Conservation (phyloP, 2,888 invertebrate genomes). For the Amorpha juglandis region DNA sequence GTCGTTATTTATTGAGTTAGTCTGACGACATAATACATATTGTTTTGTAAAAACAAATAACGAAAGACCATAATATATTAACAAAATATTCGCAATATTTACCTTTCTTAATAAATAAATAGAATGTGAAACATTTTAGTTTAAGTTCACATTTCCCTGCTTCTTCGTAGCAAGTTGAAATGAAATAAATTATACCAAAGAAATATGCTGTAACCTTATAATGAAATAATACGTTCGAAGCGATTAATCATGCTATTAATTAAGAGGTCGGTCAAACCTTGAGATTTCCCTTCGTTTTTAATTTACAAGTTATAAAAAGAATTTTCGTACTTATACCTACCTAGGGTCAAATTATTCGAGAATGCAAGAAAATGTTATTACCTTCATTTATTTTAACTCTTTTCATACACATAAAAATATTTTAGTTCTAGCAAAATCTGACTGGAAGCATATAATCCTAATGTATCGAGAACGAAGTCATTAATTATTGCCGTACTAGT, state of each 20-base stretch:
- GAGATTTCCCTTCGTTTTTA: not conserved
- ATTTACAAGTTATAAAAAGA: not conserved
- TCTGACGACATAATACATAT: not conserved
- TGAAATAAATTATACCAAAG: not conserved
- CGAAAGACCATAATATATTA: too few species aligned
- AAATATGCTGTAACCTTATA: not conserved
- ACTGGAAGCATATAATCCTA: not conserved
- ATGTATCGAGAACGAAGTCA: not conserved
- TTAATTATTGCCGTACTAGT: not conserved
- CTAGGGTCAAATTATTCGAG: not conserved
- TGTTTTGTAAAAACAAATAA: too few species aligned
- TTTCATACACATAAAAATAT: too few species aligned
- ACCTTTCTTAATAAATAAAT: too few species aligned
- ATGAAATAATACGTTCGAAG: not conserved
- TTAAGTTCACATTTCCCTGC: not conserved
- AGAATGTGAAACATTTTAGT: not conserved
- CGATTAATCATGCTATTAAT: slow-evolving; percentile 4
- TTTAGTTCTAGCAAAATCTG: not conserved
- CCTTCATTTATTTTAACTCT: too few species aligned
- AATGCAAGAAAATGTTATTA: not conserved
- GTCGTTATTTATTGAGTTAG: not conserved
- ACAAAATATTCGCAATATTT: too few species aligned
- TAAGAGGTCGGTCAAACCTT: slow-evolving; percentile 4
- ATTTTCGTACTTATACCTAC: not conserved
- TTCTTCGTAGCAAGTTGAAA: not conserved